Evolutionary conservation across 1,140 invertebrate species (phyloP).

Genomic region (Heliconius hewitsoni): DNA sequence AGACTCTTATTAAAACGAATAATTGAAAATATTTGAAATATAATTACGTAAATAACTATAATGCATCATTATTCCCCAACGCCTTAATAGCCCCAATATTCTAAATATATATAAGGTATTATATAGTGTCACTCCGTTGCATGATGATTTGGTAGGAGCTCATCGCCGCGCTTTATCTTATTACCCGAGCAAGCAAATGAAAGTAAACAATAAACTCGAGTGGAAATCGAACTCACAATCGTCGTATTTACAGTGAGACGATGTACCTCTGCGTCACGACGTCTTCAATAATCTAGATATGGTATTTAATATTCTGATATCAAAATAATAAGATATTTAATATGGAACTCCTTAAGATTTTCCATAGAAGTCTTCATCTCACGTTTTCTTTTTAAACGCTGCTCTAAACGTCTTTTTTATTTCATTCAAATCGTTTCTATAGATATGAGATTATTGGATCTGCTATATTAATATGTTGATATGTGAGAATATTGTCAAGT

Average conservation of each 20-base stretch:
- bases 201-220: too few species aligned
- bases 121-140: too few species aligned
- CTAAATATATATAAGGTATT: too few species aligned
- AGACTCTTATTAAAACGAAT: too few species aligned
- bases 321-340: background rate
- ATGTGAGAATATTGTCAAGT: background rate
- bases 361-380: background rate
- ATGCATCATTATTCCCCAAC: too few species aligned
- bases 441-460: conserved; percentile 10
- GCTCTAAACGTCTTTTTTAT: background rate
- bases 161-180: too few species aligned
- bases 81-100: too few species aligned
- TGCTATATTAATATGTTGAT: background rate
- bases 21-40: too few species aligned
- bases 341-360: background rate
- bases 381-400: conserved; percentile 10
- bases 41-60: too few species aligned
- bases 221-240: background rate
- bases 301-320: background rate
- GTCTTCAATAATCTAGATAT: background rate
- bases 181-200: too few species aligned
- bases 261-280: background rate
- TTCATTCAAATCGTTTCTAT: background rate
- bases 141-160: too few species aligned
- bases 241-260: background rate